phyloP scores from a whole-genome alignment of 2,888 invertebrate genomes.

The Stenichneumon culpator region DNA sequence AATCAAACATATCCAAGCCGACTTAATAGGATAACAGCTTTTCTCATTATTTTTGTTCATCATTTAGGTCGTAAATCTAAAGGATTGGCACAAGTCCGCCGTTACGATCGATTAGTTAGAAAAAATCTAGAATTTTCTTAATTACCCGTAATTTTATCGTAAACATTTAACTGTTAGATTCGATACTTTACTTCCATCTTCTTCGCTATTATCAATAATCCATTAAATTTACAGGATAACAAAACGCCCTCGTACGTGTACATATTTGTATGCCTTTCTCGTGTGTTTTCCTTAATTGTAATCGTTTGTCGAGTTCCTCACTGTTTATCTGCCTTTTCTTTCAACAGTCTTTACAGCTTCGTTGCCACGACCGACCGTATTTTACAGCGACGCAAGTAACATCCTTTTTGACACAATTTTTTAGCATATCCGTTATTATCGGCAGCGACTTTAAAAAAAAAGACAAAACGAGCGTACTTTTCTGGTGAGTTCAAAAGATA shows the following conservation, averaged over 20 bases:
- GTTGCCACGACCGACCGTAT: conserved; percentile 16
- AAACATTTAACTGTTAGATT: conserved; percentile 83
- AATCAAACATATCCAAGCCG: conserved; percentile 80
- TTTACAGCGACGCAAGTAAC: neutral
- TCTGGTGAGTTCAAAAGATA: conserved; percentile 2
- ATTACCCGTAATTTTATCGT: conserved; percentile 85
- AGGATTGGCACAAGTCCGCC: conserved; percentile 81
- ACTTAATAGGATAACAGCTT: conserved; percentile 80
- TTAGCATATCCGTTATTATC: neutral
- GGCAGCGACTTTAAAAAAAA: conserved; percentile 4
- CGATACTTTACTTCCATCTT: conserved; percentile 61
- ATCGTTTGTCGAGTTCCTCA: conserved; percentile 36
- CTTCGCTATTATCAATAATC: conserved; percentile 48
- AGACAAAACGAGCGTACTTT: neutral
- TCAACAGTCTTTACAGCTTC: conserved; percentile 23
- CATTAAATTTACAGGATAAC: conserved; percentile 69
- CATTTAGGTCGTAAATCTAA: conserved; percentile 81
- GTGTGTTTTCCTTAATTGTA: conserved; percentile 34
- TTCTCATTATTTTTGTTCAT: conserved; percentile 68
- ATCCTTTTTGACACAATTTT: conserved; percentile 9
- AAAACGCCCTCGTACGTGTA: conserved; percentile 58
- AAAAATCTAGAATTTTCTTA: conserved; percentile 84
- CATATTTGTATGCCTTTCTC: conserved; percentile 38
- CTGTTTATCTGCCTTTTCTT: conserved; percentile 12
- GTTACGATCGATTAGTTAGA: conserved; percentile 83